Base-by-base conservation (phyloP, 2,113 vertebrate species). In the Planiliza haematocheilus region DNA sequence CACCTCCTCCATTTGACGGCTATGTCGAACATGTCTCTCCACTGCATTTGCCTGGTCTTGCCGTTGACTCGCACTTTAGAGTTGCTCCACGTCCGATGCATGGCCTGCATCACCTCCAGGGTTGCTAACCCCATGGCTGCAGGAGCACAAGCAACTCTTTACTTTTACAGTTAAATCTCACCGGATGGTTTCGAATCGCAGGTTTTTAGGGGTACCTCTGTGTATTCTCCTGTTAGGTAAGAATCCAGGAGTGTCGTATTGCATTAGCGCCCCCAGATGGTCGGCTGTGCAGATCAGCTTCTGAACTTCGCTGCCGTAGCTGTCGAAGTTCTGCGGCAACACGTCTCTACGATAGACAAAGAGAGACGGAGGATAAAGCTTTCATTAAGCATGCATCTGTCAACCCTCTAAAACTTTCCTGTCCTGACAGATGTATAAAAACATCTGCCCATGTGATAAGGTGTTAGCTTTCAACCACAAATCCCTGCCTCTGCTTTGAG, bases 21-120 rank as follows among this genome's bases (percentile, higher is more conserved):
- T 46, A 99, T 95, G 80, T 99, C 98, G 66, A 99, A 99, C 97
- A 99, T 97, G 92, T 99, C 98, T 83, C 97, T 96, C 98, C 98
- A 99, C 86, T 98, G 97, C 96, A 99, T 97, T 81, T 96, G 93
- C 64, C 97, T 93, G 4, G 96, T 98, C 65, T 96, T 98, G 42
- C 98, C 98, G 21, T 96, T 96, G 84, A 99, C 95, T 38, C 98
- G 95, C 30, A 99, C 96, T 91, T 99, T 99, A 0, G 96, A 96
- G 89, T 97, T 99, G 74, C 95, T 95, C 98, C 98, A 99, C 0
- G 97, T 98, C 2, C 95, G 89, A 67, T 96, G 97, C 74, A 99
- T 95, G 9, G 96, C 97, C 71, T 99, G 98, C 97, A 99, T 99
- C 73, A 99, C 96, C 82, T 99, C 98, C 49, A 99, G 86, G 0